These are phyloP conservation scores for Limanda limanda DNA, from an alignment of 2,113 vertebrate genomes.

Conservation along the genomic window DNA sequence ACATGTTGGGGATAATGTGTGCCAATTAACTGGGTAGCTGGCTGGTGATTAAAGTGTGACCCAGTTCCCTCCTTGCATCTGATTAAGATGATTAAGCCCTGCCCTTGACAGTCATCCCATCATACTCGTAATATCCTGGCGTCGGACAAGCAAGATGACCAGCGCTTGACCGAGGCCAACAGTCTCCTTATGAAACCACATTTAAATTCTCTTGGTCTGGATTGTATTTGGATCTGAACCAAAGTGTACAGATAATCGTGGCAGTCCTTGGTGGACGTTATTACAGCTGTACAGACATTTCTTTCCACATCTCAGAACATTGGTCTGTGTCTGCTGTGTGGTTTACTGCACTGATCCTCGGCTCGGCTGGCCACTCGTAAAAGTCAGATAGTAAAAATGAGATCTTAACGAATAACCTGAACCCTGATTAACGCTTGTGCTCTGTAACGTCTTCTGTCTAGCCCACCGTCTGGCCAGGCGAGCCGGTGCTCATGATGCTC, in stretches of 20 bases:
- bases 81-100: constrained; percentile 59
- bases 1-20: not conserved
- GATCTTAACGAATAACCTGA: not conserved
- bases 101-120: constrained; percentile 10
- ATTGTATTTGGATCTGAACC: no score
- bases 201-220: no score
- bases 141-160: not conserved
- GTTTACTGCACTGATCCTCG: not conserved
- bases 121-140: not conserved
- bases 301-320: no score
- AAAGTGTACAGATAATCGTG: no score
- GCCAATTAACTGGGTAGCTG: not conserved
- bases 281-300: no score
- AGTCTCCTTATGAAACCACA: not conserved
- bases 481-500: constrained; percentile 81
- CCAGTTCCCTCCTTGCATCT: constrained; percentile 45
- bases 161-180: not conserved
- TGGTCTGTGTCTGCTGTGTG: no score
- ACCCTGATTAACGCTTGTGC: not conserved
- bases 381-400: not conserved
- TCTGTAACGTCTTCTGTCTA: not conserved
- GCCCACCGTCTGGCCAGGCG: constrained; percentile 79
- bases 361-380: not conserved
- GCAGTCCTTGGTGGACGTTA: no score
- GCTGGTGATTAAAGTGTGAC: constrained; percentile 57